These are phyloP conservation scores for Dendrolimus houi DNA, from an alignment of 2,888 invertebrate species.

Conservation along the genomic window DNA sequence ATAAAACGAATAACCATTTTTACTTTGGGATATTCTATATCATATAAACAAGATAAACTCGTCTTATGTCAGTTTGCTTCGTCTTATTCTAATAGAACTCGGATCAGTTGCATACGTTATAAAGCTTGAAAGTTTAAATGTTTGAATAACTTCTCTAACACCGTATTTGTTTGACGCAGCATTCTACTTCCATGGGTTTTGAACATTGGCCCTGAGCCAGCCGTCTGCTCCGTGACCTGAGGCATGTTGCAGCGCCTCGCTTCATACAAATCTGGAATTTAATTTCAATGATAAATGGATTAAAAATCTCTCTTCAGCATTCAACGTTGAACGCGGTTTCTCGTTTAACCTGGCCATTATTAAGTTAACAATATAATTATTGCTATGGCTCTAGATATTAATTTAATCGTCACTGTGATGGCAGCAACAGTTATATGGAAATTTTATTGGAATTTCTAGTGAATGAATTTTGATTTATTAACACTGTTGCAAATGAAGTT, in stretches of 20 bases:
- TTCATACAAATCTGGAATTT: constrained; percentile 27
- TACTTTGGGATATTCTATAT: no score
- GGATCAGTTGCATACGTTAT: background rate
- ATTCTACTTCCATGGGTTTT: constrained; percentile 15
- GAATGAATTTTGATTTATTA: no score
- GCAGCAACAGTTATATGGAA: background rate
- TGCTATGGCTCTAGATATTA: background rate
- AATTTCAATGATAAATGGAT: constrained; percentile 38
- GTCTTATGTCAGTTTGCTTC: no score
- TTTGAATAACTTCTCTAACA: background rate
- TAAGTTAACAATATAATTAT: background rate
- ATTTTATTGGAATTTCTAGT: no score
- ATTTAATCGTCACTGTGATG: background rate
- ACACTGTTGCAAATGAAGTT: no score
- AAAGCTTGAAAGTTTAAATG: background rate
- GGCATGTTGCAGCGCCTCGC: constrained; percentile 15
- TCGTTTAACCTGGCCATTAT: background rate
- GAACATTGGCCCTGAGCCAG: constrained; percentile 22
- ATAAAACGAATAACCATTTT: no score
- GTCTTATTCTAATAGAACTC: no score
- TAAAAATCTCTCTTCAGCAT: constrained; percentile 20
- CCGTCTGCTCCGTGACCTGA: constrained; percentile 18
- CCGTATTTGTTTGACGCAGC: constrained; percentile 7
- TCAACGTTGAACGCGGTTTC: background rate
- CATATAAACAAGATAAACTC: no score